A percentile compares a stretch with the other conserved stretches of the same genome.
Conservation (phyloP, 2,888 invertebrate species). For the Cheilosia scutellata region DNA sequence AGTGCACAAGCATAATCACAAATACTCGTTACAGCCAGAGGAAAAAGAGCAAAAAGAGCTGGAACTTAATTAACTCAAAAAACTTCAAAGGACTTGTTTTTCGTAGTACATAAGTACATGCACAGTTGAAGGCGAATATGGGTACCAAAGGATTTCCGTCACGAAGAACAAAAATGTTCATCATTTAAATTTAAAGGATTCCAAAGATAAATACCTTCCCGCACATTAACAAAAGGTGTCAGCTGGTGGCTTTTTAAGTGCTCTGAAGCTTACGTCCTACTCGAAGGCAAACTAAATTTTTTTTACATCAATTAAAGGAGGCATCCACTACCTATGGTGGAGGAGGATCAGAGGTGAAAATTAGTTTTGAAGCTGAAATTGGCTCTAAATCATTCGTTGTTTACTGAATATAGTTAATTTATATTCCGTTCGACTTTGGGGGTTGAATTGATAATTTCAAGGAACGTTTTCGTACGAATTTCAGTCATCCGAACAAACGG, state of each 20-base stretch:
- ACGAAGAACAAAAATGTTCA: slow-evolving; percentile 1
- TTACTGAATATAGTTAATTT: slow-evolving; percentile 3
- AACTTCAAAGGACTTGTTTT: slow-evolving; percentile 54
- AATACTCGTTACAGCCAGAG: not conserved
- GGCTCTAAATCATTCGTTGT: slow-evolving; percentile 30
- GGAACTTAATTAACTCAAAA: slow-evolving; percentile 65
- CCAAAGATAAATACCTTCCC: slow-evolving; percentile 61
- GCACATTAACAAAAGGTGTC: slow-evolving; percentile 63
- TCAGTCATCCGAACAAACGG: too few relatives aligned
- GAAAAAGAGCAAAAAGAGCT: slow-evolving; percentile 46
- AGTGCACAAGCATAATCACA: slow-evolving; percentile 8
- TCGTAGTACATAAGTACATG: not conserved
- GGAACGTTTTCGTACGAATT: not conserved
- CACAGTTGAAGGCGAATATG: slow-evolving; percentile 3
- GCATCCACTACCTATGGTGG: not conserved
- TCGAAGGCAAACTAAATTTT: slow-evolving; percentile 39
- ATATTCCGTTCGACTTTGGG: not conserved
- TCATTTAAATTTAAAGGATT: slow-evolving; percentile 37
- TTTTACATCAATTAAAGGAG: slow-evolving; percentile 29
- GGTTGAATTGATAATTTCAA: not conserved
- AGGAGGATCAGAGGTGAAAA: not conserved
- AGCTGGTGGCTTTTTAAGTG: slow-evolving; percentile 58
- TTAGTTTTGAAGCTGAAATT: slow-evolving; percentile 30
- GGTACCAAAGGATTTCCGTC: slow-evolving; percentile 58
- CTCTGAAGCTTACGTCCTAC: slow-evolving; percentile 11